Base-by-base conservation (phyloP, 2,113 vertebrate genomes). In the Callorhinus ursinus region DNA sequence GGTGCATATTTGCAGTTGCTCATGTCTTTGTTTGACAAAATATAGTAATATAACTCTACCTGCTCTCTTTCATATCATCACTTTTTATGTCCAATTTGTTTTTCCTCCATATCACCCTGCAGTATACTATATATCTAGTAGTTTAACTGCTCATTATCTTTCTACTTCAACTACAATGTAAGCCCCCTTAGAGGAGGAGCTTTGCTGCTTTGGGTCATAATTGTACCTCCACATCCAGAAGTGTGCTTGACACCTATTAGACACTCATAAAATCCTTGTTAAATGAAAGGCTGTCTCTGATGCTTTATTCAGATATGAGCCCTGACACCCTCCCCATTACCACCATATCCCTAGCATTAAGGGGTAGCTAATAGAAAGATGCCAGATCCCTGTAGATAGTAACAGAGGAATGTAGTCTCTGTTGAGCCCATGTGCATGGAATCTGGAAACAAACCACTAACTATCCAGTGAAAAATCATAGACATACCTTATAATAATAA, bases 1-100 rank as follows among this genome's bases (percentile, higher is more conserved):
- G 26, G 28, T 33, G 24, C 4, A 22, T 72, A 36, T 84, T 82
- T 83, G n/a, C 31, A 77, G 92, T 59, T 67, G 24, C 28, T 84
- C 1, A 22, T 79, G 46, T 72, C 61, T 93, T 93, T 28, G 24
- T 57, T 92, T 94, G 49, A 92, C 72, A n/a, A 93, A 79, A 87
- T 42, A 51, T 19, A 57, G 31, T 76, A 51, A 90, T 71, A 67
- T 8, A 87, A 19, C 3, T 71, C 55, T 31, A 83, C 4, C 9
- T 28, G 4, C 7, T 61, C 19, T n/a, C 12, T 55, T 84, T 7
- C 42, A 51, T 14, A 77, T 63, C n/a, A 51, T 85, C 9, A 1
- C 31, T 67, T 94, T 81, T 83, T 59, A 57, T 28, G 10, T 2
- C 12, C 36, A 42, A 15, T 72, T 93, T 39, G 72, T 28, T 65